Evolutionary conservation across 2,113 vertebrate species (phyloP).

Genomic region (Calyptomena viridis): DNA sequence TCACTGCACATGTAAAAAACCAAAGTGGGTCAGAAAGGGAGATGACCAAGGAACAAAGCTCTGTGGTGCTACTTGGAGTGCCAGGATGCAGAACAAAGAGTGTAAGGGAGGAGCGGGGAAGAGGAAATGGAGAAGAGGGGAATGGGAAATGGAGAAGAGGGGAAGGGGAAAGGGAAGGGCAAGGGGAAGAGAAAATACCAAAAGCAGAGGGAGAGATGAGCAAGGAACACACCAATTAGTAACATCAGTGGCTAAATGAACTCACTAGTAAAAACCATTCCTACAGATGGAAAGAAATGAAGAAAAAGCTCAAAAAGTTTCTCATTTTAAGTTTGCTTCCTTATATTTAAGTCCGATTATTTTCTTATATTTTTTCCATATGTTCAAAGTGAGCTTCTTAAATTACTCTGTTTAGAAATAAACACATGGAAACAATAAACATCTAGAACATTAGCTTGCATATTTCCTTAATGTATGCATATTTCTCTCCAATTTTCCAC

Average conservation of each 20-base stretch:
- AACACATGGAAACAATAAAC: slow-evolving; percentile 72
- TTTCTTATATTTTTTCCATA: slow-evolving; percentile 43
- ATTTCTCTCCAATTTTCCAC: slow-evolving; percentile 68
- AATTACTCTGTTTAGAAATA: slow-evolving; percentile 68
- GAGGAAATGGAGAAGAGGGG: too few species aligned
- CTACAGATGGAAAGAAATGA: not conserved
- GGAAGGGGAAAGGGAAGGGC: not conserved
- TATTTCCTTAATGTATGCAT: slow-evolving; percentile 70
- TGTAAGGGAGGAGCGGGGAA: not conserved
- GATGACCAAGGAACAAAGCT: not conserved
- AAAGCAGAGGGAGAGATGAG: not conserved
- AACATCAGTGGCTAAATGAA: not conserved
- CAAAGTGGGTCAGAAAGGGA: not conserved
- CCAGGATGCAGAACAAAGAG: not conserved
- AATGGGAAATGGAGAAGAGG: not conserved
- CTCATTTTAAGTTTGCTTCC: not conserved
- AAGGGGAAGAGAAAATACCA: not conserved
- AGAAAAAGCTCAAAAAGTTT: not conserved
- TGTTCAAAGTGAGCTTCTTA: slow-evolving; percentile 35
- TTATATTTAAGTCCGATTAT: not conserved
- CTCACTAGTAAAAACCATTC: not conserved
- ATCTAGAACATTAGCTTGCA: slow-evolving; percentile 57
- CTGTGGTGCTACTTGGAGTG: not conserved
- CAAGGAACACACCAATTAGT: not conserved
- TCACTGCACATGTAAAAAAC: not conserved